A percentile compares a stretch with the other conserved stretches of the same genome.
These are phyloP conservation scores for Drosophila paracracens DNA, from an alignment of 2,888 invertebrate genomes.

Conservation along the genomic window DNA sequence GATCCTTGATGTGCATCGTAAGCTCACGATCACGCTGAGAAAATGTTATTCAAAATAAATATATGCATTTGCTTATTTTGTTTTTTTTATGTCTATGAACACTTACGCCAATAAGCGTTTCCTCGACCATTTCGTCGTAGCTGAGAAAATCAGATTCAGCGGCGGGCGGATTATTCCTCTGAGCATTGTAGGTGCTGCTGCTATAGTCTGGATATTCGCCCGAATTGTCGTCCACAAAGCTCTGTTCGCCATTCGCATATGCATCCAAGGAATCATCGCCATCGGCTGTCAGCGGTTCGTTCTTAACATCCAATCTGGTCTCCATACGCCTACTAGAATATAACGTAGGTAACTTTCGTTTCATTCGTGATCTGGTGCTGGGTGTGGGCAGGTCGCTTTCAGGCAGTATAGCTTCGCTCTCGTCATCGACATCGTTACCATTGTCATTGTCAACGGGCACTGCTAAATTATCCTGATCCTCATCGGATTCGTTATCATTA, in stretches of 20 bases:
- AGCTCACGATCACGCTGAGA: slow-evolving; percentile 68
- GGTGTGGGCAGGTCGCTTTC: slow-evolving; percentile 48
- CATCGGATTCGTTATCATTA: slow-evolving; percentile 12
- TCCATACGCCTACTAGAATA: slow-evolving; percentile 6
- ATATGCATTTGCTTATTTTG: background rate
- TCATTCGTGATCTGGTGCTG: slow-evolving; percentile 44
- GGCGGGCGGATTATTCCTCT: slow-evolving; percentile 35
- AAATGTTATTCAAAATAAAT: background rate
- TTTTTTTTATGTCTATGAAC: background rate
- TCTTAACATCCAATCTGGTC: slow-evolving; percentile 45
- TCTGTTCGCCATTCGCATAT: slow-evolving; percentile 54
- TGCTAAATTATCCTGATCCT: slow-evolving; percentile 20
- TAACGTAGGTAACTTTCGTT: slow-evolving; percentile 27
- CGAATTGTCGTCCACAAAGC: slow-evolving; percentile 66
- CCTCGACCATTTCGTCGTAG: slow-evolving; percentile 82
- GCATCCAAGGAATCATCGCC: slow-evolving; percentile 68
- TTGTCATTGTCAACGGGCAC: slow-evolving; percentile 41
- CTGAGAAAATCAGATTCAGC: slow-evolving; percentile 70
- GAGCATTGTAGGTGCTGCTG: slow-evolving; percentile 43
- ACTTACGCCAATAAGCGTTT: slow-evolving; percentile 79
- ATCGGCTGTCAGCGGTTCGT: slow-evolving; percentile 54
- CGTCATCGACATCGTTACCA: slow-evolving; percentile 43
- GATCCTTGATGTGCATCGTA: slow-evolving; percentile 82
- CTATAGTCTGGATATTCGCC: slow-evolving; percentile 62
- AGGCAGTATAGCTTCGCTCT: slow-evolving; percentile 59